Percentiles rank a stretch among this genome's conserved stretches.
Evolutionary conservation across 2,113 vertebrate genomes (phyloP).

Genomic region (Bothrops jararaca): DNA sequence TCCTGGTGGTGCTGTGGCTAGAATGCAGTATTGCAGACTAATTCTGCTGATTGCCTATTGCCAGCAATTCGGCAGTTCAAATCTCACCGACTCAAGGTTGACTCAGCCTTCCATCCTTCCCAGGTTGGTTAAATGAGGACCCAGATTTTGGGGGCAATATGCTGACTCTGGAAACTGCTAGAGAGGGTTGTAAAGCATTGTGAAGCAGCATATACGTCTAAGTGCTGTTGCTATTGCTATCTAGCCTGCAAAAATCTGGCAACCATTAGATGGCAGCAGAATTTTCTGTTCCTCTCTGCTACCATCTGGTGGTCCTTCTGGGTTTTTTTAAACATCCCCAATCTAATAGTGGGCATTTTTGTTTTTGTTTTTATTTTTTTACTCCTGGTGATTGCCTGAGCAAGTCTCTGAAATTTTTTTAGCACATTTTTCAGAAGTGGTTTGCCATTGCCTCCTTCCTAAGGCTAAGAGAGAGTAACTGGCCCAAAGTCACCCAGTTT

Average conservation of each 20-base stretch:
- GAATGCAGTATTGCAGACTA: no score
- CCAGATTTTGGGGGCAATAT: no score
- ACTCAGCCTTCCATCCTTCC: no score
- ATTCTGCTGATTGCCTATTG: no score
- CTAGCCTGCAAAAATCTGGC: background rate
- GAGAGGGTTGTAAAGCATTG: no score
- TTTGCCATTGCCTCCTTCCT: background rate
- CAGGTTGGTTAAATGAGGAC: no score
- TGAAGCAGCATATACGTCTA: no score
- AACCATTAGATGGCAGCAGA: background rate
- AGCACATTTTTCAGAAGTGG: background rate
- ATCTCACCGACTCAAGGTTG: no score
- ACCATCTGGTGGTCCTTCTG: background rate
- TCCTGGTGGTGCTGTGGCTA: no score
- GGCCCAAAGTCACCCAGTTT: background rate
- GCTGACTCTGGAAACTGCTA: no score
- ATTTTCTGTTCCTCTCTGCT: background rate
- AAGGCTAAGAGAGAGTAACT: background rate
- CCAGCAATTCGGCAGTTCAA: no score
- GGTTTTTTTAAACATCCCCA: background rate
- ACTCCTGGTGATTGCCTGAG: background rate
- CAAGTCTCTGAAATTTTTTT: background rate
- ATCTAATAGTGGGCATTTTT: background rate
- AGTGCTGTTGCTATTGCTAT: no score
- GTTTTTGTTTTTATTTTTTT: background rate